phyloP scores from a whole-genome alignment of 2,797 vertebrate genomes.

The Salarias fasciatus region DNA sequence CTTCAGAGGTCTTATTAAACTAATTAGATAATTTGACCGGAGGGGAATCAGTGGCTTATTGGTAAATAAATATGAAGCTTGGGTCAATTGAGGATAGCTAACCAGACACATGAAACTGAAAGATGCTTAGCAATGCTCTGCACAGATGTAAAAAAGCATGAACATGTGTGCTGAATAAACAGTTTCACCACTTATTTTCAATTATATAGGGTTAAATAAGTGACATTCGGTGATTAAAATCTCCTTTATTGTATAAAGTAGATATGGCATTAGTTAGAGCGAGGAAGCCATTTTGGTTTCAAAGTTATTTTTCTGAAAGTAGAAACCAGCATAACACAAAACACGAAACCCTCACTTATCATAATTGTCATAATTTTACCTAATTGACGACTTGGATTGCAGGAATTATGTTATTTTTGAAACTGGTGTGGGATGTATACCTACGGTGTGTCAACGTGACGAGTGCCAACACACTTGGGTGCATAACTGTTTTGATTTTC shows the following conservation, averaged over 20 bases:
- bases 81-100: neutral
- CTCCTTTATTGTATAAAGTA: neutral
- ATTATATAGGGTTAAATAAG: too few relatives aligned
- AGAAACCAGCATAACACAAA: slow-evolving; percentile 29
- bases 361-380: slow-evolving; percentile 74
- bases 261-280: neutral
- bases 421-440: slow-evolving; percentile 66
- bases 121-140: too few relatives aligned
- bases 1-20: neutral
- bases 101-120: too few relatives aligned
- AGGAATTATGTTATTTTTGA: slow-evolving; percentile 72
- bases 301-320: slow-evolving; percentile 37
- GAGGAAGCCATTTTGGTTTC: slow-evolving; percentile 5
- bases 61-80: neutral
- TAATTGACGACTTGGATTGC: slow-evolving; percentile 67
- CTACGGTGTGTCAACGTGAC: slow-evolving; percentile 66
- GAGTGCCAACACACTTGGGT: slow-evolving; percentile 35
- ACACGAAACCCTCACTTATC: slow-evolving; percentile 43
- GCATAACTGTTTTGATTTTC: slow-evolving; percentile 16
- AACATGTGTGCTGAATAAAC: too few relatives aligned
- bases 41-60: neutral
- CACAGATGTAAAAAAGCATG: too few relatives aligned
- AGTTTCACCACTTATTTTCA: too few relatives aligned
- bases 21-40: neutral
- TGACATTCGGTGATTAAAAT: too few relatives aligned